Evolutionary conservation across 2,113 vertebrate genomes (phyloP).

Genomic region (Euleptes europaea): DNA sequence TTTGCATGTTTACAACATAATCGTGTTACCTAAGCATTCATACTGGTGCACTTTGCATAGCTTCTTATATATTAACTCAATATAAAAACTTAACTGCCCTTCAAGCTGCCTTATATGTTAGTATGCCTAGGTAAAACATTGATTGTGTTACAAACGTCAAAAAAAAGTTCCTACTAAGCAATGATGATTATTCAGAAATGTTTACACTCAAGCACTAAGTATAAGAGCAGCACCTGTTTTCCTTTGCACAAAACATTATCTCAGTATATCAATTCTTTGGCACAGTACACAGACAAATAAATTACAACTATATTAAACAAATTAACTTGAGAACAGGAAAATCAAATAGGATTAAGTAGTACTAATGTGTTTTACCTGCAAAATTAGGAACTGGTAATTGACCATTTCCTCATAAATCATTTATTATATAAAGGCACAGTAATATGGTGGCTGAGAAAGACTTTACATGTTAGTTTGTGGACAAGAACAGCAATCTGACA

Average conservation of each 20-base stretch:
- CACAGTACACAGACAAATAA: background rate
- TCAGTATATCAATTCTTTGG: background rate
- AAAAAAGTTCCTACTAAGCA: background rate
- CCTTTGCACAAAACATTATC: background rate
- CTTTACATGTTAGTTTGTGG: constrained; percentile 13
- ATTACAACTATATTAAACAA: constrained; percentile 25
- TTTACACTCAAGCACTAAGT: background rate
- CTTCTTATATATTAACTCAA: background rate
- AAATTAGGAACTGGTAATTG: constrained; percentile 9
- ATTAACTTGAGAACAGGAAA: constrained; percentile 40
- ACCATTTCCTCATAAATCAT: constrained; percentile 41
- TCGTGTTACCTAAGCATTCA: background rate
- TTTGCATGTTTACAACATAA: background rate
- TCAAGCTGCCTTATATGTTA: background rate
- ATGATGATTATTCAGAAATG: background rate
- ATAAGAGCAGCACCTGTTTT: background rate
- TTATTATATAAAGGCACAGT: constrained; percentile 13
- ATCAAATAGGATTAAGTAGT: constrained; percentile 40
- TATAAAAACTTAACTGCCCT: background rate
- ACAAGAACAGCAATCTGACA: constrained; percentile 11
- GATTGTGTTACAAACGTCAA: background rate
- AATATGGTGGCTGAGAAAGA: background rate
- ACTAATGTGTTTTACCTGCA: constrained; percentile 45
- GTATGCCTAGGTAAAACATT: background rate
- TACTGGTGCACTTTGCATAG: background rate